A percentile compares a stretch with the other conserved stretches of the same genome.
Evolutionary conservation across 2,797 vertebrate genomes (phyloP).

Genomic region (Onychomys arenicola): DNA sequence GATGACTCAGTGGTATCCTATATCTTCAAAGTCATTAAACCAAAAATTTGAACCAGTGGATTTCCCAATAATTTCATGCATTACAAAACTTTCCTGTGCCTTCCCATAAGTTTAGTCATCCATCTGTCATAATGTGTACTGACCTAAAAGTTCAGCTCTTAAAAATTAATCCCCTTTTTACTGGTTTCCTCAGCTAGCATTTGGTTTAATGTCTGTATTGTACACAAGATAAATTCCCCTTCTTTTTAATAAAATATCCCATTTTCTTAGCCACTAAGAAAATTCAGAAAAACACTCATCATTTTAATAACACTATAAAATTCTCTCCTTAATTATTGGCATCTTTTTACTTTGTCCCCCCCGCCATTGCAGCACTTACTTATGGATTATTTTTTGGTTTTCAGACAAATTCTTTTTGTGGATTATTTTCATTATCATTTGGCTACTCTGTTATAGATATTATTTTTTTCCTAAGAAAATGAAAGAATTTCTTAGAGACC

Average conservation of each 20-base stretch:
- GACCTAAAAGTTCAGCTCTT: conserved; percentile 46
- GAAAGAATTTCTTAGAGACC: conserved; percentile 68
- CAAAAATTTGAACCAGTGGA: neutral
- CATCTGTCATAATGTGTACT: neutral
- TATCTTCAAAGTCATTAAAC: conserved; percentile 51
- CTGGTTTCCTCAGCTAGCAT: neutral
- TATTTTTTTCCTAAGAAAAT: conserved; percentile 70
- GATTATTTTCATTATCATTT: conserved; percentile 70
- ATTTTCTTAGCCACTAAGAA: conserved; percentile 68
- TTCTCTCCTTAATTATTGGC: conserved; percentile 68
- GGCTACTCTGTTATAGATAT: conserved; percentile 54
- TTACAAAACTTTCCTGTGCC: conserved; percentile 43
- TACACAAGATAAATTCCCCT: conserved; percentile 71
- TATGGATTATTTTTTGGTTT: neutral
- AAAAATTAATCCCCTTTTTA: conserved; percentile 63
- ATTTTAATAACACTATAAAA: conserved; percentile 77
- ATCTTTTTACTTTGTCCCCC: conserved; percentile 33
- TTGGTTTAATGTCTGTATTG: conserved; percentile 65
- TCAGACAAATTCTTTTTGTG: conserved; percentile 52
- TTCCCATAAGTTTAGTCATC: conserved; percentile 38
- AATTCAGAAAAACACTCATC: conserved; percentile 63
- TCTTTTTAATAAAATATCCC: conserved; percentile 72
- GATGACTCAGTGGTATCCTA: neutral
- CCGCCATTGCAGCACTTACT: neutral
- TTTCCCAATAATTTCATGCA: conserved; percentile 39